A percentile compares a stretch with the other conserved stretches of the same genome.
These are phyloP conservation scores for Musca domestica DNA, from an alignment of 1,140 invertebrate species.

Conservation along the genomic window DNA sequence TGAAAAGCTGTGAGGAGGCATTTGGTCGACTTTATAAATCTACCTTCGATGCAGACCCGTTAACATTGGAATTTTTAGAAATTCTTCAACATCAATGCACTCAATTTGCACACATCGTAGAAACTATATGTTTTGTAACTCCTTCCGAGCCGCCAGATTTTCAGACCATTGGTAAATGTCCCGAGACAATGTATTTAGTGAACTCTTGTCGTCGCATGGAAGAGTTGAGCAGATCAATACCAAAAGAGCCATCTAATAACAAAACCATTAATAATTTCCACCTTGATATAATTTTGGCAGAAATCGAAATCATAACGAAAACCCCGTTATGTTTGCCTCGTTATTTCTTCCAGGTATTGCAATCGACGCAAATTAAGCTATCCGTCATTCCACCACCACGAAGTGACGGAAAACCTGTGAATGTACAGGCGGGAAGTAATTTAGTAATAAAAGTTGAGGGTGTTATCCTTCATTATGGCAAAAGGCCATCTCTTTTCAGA, in stretches of 20 bases:
- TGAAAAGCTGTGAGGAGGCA: conserved; percentile 71
- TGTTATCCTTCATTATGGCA: conserved; percentile 71
- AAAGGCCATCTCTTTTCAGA: conserved; percentile 65
- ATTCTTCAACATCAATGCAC: conserved; percentile 56
- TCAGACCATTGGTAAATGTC: conserved; percentile 43
- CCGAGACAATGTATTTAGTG: conserved; percentile 47
- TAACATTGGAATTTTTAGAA: conserved; percentile 77
- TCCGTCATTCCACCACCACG: conserved; percentile 81
- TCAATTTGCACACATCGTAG: conserved; percentile 48
- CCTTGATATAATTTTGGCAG: conserved; percentile 45
- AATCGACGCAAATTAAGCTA: conserved; percentile 77
- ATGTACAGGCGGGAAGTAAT: conserved; percentile 73
- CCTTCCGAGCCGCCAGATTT: conserved; percentile 47
- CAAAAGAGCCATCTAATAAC: conserved; percentile 39
- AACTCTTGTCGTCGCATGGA: conserved; percentile 44
- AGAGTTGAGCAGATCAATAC: conserved; percentile 43
- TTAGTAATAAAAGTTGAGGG: conserved; percentile 85
- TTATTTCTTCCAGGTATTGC: conserved; percentile 85
- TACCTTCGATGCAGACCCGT: conserved; percentile 89
- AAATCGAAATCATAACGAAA: conserved; percentile 50
- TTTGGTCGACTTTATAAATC: conserved; percentile 85
- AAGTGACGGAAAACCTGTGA: conserved; percentile 71
- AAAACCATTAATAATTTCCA: conserved; percentile 50
- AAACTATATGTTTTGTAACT: conserved; percentile 48
- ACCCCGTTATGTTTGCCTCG: conserved; percentile 61